Evolutionary conservation across 2,797 vertebrate genomes (phyloP).

Genomic region (Ambastaia sidthimunki): DNA sequence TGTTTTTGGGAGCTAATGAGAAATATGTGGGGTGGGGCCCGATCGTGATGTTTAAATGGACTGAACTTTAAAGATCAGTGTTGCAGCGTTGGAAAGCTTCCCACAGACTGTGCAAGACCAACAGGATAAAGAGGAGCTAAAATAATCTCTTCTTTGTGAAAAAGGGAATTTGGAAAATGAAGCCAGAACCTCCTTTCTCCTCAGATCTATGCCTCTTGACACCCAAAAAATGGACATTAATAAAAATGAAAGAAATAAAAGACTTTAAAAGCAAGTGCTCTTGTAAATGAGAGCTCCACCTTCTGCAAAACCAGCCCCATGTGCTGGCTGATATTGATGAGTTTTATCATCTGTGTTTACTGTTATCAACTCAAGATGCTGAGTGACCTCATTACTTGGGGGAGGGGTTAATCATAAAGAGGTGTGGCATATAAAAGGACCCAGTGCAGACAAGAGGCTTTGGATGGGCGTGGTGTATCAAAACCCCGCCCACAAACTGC

Average conservation of each 20-base stretch:
- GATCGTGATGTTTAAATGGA: conserved; percentile 25
- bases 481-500: conserved; percentile 57
- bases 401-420: conserved; percentile 22
- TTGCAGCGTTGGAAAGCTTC: conserved; percentile 5
- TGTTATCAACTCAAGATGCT: conserved; percentile 75
- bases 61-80: conserved; percentile 28
- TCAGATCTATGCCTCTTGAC: conserved; percentile 80
- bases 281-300: conserved; percentile 73
- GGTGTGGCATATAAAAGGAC: conserved; percentile 39
- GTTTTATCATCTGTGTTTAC: conserved; percentile 96
- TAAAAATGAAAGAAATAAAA: conserved; percentile 42
- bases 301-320: conserved; percentile 81
- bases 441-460: conserved; percentile 24
- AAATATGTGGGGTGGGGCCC: conserved; percentile 27
- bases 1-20: conserved; percentile 43
- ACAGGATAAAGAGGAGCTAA: conserved; percentile 3
- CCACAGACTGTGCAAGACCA: conserved; percentile 25
- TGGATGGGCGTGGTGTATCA: background rate
- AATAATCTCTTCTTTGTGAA: conserved; percentile 12
- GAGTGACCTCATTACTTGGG: conserved; percentile 78
- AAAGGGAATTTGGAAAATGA: conserved; percentile 56
- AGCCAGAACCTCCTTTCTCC: conserved; percentile 71
- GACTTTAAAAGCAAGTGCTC: conserved; percentile 44
- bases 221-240: conserved; percentile 61
- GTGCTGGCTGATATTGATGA: conserved; percentile 89